Evolutionary conservation across 2,888 invertebrate genomes (phyloP).

Genomic region (Shargacucullia verbasci): DNA sequence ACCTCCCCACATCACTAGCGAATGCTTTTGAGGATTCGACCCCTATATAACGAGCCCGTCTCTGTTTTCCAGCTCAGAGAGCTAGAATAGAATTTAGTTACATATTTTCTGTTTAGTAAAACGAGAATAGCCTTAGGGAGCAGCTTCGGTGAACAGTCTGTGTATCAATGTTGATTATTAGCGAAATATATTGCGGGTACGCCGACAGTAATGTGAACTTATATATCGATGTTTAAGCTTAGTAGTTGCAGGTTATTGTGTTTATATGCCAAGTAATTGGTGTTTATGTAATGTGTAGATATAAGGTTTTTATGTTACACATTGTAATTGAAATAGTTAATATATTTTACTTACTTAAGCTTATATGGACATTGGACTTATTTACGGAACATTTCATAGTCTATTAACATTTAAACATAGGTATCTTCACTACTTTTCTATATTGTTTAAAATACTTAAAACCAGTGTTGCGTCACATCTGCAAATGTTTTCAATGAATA

Average conservation of each 20-base stretch:
- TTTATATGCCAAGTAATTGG: constrained; percentile 5
- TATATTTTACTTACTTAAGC: no score
- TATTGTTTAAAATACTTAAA: no score
- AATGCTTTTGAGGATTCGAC: constrained; percentile 46
- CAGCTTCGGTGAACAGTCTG: constrained; percentile 52
- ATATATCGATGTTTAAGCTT: constrained; percentile 39
- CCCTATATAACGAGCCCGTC: constrained; percentile 56
- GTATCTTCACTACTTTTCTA: no score
- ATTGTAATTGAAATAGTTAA: no score
- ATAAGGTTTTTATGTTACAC: no score
- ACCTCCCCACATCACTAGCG: constrained; percentile 26
- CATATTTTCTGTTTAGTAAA: constrained; percentile 73
- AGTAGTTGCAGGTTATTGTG: constrained; percentile 1
- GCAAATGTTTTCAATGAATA: no score
- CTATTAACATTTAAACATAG: no score
- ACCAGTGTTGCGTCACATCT: no score
- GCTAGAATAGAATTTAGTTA: constrained; percentile 76
- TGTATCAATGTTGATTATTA: constrained; percentile 58
- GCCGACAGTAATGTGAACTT: constrained; percentile 47
- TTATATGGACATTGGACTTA: no score
- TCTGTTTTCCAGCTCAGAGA: constrained; percentile 74
- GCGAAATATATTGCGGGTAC: constrained; percentile 51
- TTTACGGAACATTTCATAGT: no score
- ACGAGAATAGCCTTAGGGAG: constrained; percentile 58
- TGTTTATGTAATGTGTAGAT: not conserved